Base-by-base conservation (phyloP, 2,113 vertebrate genomes). In the Camarhynchus parvulus region DNA sequence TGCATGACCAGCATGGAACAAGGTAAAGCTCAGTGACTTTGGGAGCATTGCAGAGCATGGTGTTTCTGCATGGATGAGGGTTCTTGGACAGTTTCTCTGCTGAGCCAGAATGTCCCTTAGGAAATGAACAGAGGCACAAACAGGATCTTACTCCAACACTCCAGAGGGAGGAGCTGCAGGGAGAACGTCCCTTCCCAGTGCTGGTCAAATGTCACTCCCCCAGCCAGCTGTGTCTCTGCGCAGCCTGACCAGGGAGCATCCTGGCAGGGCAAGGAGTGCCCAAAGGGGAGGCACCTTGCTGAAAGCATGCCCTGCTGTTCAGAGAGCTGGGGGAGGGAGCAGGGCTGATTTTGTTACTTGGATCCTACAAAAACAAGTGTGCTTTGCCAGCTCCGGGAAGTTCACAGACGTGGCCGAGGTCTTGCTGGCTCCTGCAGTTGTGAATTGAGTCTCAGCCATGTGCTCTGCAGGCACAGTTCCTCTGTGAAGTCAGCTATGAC, bases 321-420 rank as follows among this genome's bases (percentile, higher is more conserved):
- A 27, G 56, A 83, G 63, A 67, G 47, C 61, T 52, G 30, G 15
- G 42, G 28, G 28, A 70, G 77, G 50, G 24, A 88, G 37, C 10
- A 77, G 52, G 0, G 1, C 58, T 90, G 22, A 91, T 63, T 61
- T 47, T 3, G 9, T 82, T 68, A 35, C 53, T 84, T 49, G 67
- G 30, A 84, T 78, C 62, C 56, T 78, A 25, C 73, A 73, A 87
- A 92, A 90, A 87, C 35, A 56, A 41, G 23, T 20, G 31, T 27
- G 8, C 49, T 82, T 63, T 62, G 75, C 81, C 82, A 92, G 87
- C 62, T 72, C 42, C 89, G 87, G 83, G 77, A 96, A 91, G 67
- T 52, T 95, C 92, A 68, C n/a, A 79, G 78, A 30, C 0, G 0
- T 58, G 84, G 74, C 53, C 0, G 3, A 91, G 53, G 90, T 70